Conservation (phyloP, 2,888 invertebrate species). For the Papilio protenor region DNA sequence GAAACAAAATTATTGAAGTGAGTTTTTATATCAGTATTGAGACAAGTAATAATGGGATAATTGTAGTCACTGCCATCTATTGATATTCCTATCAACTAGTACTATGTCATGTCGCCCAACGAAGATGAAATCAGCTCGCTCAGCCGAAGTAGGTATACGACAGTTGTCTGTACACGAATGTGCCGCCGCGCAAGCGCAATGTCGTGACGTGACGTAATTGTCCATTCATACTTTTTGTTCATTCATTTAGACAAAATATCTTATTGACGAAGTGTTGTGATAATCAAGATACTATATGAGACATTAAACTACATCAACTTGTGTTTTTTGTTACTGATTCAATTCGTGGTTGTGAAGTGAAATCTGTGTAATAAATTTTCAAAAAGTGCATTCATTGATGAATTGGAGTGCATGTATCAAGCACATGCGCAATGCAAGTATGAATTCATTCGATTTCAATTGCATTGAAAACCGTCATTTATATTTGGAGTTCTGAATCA, state of each 20-base stretch:
- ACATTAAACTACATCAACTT: conserved; percentile 46
- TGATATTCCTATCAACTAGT: neutral
- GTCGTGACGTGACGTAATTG: conserved; percentile 82
- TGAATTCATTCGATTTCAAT: conserved; percentile 60
- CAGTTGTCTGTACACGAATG: conserved; percentile 50
- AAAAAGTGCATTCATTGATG: conserved; percentile 78
- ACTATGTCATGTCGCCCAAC: neutral
- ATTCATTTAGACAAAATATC: conserved; percentile 75
- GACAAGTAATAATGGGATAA: neutral
- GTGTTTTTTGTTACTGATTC: conserved; percentile 46
- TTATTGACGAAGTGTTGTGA: conserved; percentile 67
- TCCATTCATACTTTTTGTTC: conserved; percentile 83
- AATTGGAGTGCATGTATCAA: conserved; percentile 70
- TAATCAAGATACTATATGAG: conserved; percentile 51
- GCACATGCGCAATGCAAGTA: conserved; percentile 78
- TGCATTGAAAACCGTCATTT: conserved; percentile 55
- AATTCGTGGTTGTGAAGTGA: conserved; percentile 52
- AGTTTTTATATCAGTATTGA: neutral
- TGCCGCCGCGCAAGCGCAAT: conserved; percentile 77
- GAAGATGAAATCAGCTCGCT: conserved; percentile 35
- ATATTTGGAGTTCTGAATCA: conserved; percentile 62
- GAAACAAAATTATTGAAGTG: neutral
- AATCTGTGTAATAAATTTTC: conserved; percentile 54
- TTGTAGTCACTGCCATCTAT: conserved; percentile 31
- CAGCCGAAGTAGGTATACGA: conserved; percentile 30